These are phyloP conservation scores for Typhlomys cinereus DNA, from an alignment of 2,113 vertebrate species.

Conservation along the genomic window DNA sequence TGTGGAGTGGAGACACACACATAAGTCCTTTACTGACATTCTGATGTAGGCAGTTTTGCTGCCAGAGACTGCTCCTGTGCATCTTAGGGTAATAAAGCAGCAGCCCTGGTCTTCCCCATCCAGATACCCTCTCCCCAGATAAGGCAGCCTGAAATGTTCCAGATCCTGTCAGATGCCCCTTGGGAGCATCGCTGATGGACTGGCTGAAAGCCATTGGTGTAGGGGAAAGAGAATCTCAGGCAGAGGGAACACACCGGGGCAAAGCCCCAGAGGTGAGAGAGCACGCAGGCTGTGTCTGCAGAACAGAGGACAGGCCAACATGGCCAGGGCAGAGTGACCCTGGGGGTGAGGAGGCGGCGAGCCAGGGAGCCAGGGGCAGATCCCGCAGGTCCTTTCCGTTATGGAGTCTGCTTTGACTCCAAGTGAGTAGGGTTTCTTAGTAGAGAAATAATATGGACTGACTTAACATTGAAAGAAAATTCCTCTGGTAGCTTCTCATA, in stretches of 20 bases:
- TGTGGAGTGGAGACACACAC: not conserved
- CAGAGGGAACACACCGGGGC: not conserved
- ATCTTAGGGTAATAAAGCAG: not conserved
- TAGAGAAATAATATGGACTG: not conserved
- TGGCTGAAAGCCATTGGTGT: not conserved
- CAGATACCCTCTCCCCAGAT: not conserved
- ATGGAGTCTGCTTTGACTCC: conserved; percentile 18
- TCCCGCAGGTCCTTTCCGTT: not conserved
- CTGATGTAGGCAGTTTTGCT: not conserved
- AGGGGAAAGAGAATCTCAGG: not conserved
- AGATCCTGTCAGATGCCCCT: not conserved
- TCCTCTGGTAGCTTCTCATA: not conserved
- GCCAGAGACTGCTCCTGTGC: no score
- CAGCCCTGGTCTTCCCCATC: not conserved
- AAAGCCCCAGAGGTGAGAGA: not conserved
- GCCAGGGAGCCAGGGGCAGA: not conserved
- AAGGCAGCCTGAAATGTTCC: not conserved
- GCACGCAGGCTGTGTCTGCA: fast-evolving
- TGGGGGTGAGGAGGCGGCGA: no score
- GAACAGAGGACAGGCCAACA: not conserved
- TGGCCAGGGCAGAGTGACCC: not conserved
- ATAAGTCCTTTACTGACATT: not conserved
- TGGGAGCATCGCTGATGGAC: not conserved
- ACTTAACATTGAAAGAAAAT: conserved; percentile 40
- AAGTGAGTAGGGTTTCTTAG: not conserved